Base-by-base conservation (phyloP, 2,113 vertebrate genomes). In the Camelus bactrianus region DNA sequence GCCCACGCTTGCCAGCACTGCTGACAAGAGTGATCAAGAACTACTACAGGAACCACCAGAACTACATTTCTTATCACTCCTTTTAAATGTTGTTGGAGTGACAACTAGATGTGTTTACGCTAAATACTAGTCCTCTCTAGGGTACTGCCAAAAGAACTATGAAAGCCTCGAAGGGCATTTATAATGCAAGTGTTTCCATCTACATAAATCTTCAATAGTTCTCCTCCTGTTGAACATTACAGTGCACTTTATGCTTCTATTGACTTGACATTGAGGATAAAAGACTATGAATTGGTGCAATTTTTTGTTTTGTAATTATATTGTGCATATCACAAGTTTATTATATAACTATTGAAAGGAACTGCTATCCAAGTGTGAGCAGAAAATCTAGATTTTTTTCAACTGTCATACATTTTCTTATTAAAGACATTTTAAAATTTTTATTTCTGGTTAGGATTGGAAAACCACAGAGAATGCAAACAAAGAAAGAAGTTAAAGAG, bases 351-450 rank as follows among this genome's bases (percentile, higher is more conserved):
- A 22, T 46, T 80, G 20, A 24, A 64, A 52, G 9, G 30, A 80
- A 54, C 67, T 38, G 15, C 3, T 85, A 22, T 80, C 32, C 32
- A 90, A 64, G 13, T 72, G 13, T 62, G 50, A 62, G n/a, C 35
- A 70, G 73, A 89, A 89, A 92, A 22, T 13, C 77, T 69, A 26
- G 3, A 50, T 90, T 92, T 94, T 80, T 91, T 86, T 94, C 67
- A 83, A 48, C 19, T 79, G 28, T 83, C 58, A 75, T 35, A 7
- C 1, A 69, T 56, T 96, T 89, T 4, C 14, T 73, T 91, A 85
- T 72, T 81, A 24, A 85, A 86, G 35, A 82, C 82, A 89, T 67
- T 77, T 89, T 93, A 73, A 24, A 69, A 15, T 42, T 73, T 58
- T 28, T 83, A 42, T 81, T 70, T 90, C 64, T 81, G 22, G 28